phyloP scores from a whole-genome alignment of 1,140 invertebrate genomes.

The Planococcus citri region DNA sequence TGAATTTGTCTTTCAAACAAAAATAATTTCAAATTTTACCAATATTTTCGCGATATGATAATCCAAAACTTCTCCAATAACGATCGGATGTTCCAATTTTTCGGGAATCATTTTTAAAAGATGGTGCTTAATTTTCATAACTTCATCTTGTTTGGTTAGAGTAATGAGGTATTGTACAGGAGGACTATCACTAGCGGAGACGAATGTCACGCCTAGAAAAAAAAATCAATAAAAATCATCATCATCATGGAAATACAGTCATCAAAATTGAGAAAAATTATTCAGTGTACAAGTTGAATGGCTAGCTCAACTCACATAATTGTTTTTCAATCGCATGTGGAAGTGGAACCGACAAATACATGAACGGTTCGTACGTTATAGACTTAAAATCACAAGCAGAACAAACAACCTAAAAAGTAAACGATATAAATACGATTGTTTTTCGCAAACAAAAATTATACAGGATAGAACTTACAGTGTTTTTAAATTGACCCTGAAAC shows the following conservation, averaged over 20 bases:
- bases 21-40: constrained; percentile 36
- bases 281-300: not conserved
- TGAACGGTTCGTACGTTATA: constrained; percentile 59
- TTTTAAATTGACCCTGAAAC: constrained; percentile 60
- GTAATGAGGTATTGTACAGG: constrained; percentile 44
- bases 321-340: constrained; percentile 53
- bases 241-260: not conserved
- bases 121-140: constrained; percentile 44
- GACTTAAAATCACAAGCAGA: constrained; percentile 52
- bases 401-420: constrained; percentile 47
- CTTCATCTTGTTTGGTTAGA: constrained; percentile 47
- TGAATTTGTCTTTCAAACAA: not conserved
- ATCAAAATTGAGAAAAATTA: not conserved
- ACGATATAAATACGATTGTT: constrained; percentile 16
- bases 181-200: constrained; percentile 37
- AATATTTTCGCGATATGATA: constrained; percentile 50
- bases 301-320: constrained; percentile 35
- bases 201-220: constrained; percentile 43
- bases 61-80: constrained; percentile 49
- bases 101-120: constrained; percentile 35
- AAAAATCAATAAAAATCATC: not conserved
- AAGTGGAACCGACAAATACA: constrained; percentile 57
- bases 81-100: constrained; percentile 32
- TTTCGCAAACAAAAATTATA: too few relatives aligned
- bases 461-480: constrained; percentile 46